Percentiles rank a stretch among this genome's conserved stretches.
Conservation (phyloP, 2,888 invertebrate species). For the Acleris laterana region DNA sequence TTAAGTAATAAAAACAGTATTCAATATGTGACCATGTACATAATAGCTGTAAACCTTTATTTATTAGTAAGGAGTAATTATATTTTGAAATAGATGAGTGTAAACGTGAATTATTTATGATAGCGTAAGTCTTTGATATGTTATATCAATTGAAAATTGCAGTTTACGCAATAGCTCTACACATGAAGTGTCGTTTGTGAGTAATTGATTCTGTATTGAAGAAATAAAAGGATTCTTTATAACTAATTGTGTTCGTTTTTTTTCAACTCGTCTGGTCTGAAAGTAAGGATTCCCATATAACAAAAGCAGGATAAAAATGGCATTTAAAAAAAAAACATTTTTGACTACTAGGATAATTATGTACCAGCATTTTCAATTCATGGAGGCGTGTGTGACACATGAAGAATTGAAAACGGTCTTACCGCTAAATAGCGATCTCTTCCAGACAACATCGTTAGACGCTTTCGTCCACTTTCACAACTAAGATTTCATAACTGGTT, state of each 20-base stretch:
- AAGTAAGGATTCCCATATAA: too few relatives aligned
- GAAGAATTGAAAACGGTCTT: too few relatives aligned
- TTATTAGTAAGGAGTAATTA: slow-evolving; percentile 42
- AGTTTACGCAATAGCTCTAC: slow-evolving; percentile 56
- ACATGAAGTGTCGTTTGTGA: slow-evolving; percentile 53
- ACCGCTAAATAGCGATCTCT: too few relatives aligned
- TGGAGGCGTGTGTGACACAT: too few relatives aligned
- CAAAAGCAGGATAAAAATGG: too few relatives aligned
- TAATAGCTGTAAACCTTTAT: slow-evolving; percentile 49
- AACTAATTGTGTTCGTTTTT: slow-evolving; percentile 38
- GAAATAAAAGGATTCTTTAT: slow-evolving; percentile 71
- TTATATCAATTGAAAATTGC: slow-evolving; percentile 50
- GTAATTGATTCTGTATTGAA: slow-evolving; percentile 63
- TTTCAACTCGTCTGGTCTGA: too few relatives aligned
- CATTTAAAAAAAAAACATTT: too few relatives aligned
- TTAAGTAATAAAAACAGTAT: slow-evolving; percentile 32
- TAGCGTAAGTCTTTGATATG: slow-evolving; percentile 49
- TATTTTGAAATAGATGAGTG: slow-evolving; percentile 56
- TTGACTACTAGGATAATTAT: too few relatives aligned
- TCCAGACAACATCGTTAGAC: too few relatives aligned
- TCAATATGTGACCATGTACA: slow-evolving; percentile 32
- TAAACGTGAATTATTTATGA: slow-evolving; percentile 78
- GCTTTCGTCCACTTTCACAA: too few relatives aligned
- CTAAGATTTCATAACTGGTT: too few relatives aligned
- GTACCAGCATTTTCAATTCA: too few relatives aligned